phyloP scores from a whole-genome alignment of 2,113 vertebrate species.

The Urocolius indicus region DNA sequence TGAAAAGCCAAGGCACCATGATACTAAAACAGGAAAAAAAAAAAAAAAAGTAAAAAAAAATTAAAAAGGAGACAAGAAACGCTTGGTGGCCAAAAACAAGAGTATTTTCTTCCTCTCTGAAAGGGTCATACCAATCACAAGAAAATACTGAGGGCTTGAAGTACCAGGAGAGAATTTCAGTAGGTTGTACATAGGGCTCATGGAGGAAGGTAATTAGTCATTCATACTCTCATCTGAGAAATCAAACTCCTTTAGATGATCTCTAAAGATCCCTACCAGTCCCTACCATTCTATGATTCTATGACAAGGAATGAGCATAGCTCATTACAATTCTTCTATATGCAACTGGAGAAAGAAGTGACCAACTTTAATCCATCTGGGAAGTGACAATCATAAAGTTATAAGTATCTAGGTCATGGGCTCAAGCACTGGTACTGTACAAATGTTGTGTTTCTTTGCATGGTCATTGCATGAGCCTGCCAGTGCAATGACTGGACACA shows the following conservation, averaged over 20 bases:
- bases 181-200: not conserved
- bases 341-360: not conserved
- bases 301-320: not conserved
- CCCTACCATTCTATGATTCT: too few species aligned
- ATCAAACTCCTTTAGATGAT: not conserved
- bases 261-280: too few species aligned
- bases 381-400: not conserved
- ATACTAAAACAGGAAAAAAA: not conserved
- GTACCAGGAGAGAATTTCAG: not conserved
- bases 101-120: not conserved
- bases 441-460: not conserved
- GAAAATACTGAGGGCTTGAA: not conserved
- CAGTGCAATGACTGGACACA: not conserved
- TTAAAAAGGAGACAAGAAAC: not conserved
- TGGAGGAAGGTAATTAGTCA: not conserved
- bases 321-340: not conserved
- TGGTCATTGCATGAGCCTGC: accelerated
- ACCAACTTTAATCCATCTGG: not conserved
- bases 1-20: not conserved
- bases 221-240: not conserved
- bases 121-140: not conserved
- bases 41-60: not conserved
- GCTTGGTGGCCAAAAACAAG: not conserved
- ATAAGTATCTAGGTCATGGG: not conserved
- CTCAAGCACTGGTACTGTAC: not conserved